phyloP scores from a whole-genome alignment of 2,888 invertebrate genomes.

The Sphinx pinastri region DNA sequence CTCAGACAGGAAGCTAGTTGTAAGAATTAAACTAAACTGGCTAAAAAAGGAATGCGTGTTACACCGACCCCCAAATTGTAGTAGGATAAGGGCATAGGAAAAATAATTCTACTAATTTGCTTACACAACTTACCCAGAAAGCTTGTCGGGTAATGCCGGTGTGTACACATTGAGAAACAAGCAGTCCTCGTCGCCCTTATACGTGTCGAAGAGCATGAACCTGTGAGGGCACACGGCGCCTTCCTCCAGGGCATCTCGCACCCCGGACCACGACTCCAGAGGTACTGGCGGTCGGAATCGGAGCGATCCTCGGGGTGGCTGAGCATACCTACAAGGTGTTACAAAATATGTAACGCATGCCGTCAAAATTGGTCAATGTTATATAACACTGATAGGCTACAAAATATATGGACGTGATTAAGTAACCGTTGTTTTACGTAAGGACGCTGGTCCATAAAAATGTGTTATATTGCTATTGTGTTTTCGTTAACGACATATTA shows the following conservation, averaged over 20 bases:
- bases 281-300: conserved; percentile 85
- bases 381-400: conserved; percentile 5
- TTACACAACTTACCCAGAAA: conserved; percentile 62
- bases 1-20: too few relatives aligned
- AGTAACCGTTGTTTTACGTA: conserved; percentile 5
- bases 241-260: conserved; percentile 87
- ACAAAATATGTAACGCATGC: conserved; percentile 2
- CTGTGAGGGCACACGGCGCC: conserved; percentile 89
- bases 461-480: background rate
- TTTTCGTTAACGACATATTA: background rate
- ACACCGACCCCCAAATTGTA: too few relatives aligned
- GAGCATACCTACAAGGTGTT: conserved; percentile 64
- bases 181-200: conserved; percentile 87
- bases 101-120: background rate
- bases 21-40: too few relatives aligned
- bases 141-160: conserved; percentile 80
- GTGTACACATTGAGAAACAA: conserved; percentile 88
- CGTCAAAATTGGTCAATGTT: background rate
- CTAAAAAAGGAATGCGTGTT: too few relatives aligned
- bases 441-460: background rate
- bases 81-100: too few relatives aligned
- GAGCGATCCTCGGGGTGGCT: conserved; percentile 74
- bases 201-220: conserved; percentile 86
- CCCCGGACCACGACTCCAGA: conserved; percentile 85
- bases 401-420: conserved; percentile 22